phyloP scores from a whole-genome alignment of 2,797 vertebrate species.

The Peromyscus aztecus region DNA sequence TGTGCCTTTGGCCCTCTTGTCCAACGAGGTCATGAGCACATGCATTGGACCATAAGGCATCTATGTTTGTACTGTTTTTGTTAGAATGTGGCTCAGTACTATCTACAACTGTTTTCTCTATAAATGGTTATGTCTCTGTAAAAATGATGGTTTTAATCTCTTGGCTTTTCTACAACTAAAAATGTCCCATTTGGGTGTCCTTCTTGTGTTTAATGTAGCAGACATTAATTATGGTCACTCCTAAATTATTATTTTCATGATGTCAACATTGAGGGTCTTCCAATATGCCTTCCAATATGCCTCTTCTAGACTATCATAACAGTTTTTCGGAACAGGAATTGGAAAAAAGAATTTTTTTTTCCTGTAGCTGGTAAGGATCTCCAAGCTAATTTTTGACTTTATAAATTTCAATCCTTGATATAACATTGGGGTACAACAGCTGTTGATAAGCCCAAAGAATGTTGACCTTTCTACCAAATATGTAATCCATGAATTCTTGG shows the following conservation, averaged over 20 bases:
- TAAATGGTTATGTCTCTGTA: constrained; percentile 85
- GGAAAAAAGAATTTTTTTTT: not conserved
- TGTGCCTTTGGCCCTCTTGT: constrained; percentile 80
- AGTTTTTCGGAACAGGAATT: constrained; percentile 1
- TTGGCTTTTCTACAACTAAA: constrained; percentile 80
- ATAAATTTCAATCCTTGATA: not conserved
- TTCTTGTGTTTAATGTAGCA: constrained; percentile 67
- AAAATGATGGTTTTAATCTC: constrained; percentile 85
- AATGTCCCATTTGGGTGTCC: constrained; percentile 76
- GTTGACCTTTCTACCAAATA: constrained; percentile 41
- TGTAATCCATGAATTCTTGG: not conserved
- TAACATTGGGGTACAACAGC: not conserved
- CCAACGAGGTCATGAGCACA: constrained; percentile 75
- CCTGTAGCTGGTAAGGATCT: constrained; percentile 4
- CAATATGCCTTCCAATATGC: not conserved
- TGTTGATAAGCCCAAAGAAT: not conserved
- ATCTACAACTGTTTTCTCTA: constrained; percentile 87
- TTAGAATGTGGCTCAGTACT: constrained; percentile 84
- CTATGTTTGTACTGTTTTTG: constrained; percentile 85
- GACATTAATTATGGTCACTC: constrained; percentile 71
- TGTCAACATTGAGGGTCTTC: constrained; percentile 20
- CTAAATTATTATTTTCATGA: constrained; percentile 67
- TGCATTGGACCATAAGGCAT: constrained; percentile 83
- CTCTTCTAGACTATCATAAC: not conserved
- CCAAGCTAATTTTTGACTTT: not conserved